phyloP scores from a whole-genome alignment of 2,888 invertebrate species.

The Neoascia interrupta region DNA sequence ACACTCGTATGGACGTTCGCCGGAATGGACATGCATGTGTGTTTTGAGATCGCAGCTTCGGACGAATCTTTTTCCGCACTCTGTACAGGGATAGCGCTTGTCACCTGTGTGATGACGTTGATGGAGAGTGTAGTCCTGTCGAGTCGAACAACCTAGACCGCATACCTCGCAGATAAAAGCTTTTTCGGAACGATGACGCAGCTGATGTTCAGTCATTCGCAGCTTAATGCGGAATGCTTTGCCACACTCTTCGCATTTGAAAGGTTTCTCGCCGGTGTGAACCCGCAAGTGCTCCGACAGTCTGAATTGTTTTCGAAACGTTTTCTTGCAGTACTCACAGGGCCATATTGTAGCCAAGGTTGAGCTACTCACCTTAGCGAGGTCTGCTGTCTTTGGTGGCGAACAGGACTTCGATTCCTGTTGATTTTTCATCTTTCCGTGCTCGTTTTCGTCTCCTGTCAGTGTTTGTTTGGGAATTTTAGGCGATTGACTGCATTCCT shows the following conservation, averaged over 20 bases:
- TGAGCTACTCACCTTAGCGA: too few relatives aligned
- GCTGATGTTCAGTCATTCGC: constrained; percentile 75
- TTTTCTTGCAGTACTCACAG: constrained; percentile 74
- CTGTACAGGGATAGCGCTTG: constrained; percentile 74
- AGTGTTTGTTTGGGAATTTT: constrained; percentile 10
- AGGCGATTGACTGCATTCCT: too few relatives aligned
- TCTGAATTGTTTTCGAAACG: constrained; percentile 74
- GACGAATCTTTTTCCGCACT: constrained; percentile 77
- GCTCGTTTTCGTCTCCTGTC: constrained; percentile 12
- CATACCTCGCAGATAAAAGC: constrained; percentile 76
- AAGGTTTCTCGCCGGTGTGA: constrained; percentile 78
- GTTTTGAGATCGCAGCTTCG: constrained; percentile 77
- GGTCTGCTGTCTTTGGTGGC: too few relatives aligned
- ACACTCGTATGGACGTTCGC: constrained; percentile 76
- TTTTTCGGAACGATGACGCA: constrained; percentile 77
- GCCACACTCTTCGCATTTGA: constrained; percentile 74
- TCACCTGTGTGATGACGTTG: constrained; percentile 77
- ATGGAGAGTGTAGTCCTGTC: constrained; percentile 75
- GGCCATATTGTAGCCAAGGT: too few relatives aligned
- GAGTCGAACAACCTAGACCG: constrained; percentile 74
- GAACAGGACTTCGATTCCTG: too few relatives aligned
- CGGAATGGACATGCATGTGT: constrained; percentile 76
- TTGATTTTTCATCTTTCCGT: too few relatives aligned
- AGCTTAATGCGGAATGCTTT: constrained; percentile 76
- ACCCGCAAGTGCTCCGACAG: constrained; percentile 76